Evolutionary conservation across 2,888 invertebrate species (phyloP), one percentile per base, ranked within the genome.

Genomic region (Allolobophora icterica): DNA sequence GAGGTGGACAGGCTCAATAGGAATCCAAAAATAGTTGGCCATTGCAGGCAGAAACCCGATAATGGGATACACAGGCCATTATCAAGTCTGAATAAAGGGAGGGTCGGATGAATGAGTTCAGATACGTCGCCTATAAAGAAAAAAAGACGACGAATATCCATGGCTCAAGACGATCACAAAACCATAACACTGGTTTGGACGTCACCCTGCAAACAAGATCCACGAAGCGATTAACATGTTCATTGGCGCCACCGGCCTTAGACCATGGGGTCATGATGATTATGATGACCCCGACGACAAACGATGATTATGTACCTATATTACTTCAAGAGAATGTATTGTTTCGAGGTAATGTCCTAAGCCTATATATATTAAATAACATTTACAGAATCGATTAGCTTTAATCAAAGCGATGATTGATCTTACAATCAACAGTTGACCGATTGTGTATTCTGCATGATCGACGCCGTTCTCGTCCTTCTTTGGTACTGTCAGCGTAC

Each of bases 401-500:
- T 17, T n/a, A 71, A n/a, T 71, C 30, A 8, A n/a, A 71, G 2
- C 1, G 15, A 0, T 1, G 5, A 71, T n/a, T n/a, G n/a, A 42
- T 84, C 90, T 83, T 40, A 90, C 90, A 84, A 84, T 84, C 4
- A 90, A 87, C 84, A 90, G 0, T 83, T n/a, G 30, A 30, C 84
- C 90, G n/a, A 90, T 45, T 30, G 84, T 84, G 52, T 90, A 90
- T 4, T 52, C 84, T 30, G 35, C 42, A 21, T 19, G 89, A 35
- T 84, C 34, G 21, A 30, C 34, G 1, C 94, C 94, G 33, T 93
- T 92, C 1, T 93, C 92, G 91, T 94, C 94, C 24, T 91, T 92
- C 15, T 90, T 92, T 52, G 94, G 94, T 0, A 94, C 93, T 19
- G 94, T 92, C 13, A 95, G 93, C 91, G 94, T 94, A 24, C 94